A percentile compares a stretch with the other conserved stretches of the same genome.
phyloP scores from a whole-genome alignment of 2,888 invertebrate genomes.

The Acheta domesticus region DNA sequence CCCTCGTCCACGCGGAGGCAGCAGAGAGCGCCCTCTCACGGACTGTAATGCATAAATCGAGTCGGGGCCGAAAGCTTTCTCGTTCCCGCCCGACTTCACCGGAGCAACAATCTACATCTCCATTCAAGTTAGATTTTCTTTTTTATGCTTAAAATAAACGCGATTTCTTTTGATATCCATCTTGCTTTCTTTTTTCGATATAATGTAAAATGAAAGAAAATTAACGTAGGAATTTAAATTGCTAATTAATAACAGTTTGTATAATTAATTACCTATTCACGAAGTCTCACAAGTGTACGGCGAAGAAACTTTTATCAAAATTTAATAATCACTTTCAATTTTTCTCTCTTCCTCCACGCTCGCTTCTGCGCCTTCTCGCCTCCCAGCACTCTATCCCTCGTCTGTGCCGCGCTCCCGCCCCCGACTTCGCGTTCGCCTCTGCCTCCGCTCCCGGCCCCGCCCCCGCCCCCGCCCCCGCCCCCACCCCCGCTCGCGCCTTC shows the following conservation, averaged over 20 bases:
- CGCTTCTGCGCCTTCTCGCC: neutral
- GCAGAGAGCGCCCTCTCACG: no score
- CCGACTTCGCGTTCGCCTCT: neutral
- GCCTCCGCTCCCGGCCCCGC: neutral
- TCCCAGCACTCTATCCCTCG: neutral
- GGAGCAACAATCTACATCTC: neutral
- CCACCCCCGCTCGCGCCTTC: neutral
- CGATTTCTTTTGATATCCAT: neutral
- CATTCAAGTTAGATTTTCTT: neutral
- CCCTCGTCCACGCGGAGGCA: no score
- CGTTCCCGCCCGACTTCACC: neutral
- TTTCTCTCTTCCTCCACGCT: conserved; percentile 21
- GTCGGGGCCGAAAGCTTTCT: neutral
- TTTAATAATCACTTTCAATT: conserved; percentile 31
- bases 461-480: neutral
- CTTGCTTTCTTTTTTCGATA: neutral
- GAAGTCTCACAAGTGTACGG: conserved; percentile 29
- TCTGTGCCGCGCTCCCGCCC: neutral
- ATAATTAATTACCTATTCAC: conserved; percentile 33
- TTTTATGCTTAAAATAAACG: neutral
- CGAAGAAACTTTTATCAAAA: conserved; percentile 24
- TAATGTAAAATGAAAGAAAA: conserved; percentile 23
- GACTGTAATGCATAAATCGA: neutral
- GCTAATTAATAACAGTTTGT: conserved; percentile 36
- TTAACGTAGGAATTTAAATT: conserved; percentile 35